Evolutionary conservation across 2,113 vertebrate species (phyloP), one percentile per base, ranked within the genome.

Genomic region (Nothobranchius kuhntae): DNA sequence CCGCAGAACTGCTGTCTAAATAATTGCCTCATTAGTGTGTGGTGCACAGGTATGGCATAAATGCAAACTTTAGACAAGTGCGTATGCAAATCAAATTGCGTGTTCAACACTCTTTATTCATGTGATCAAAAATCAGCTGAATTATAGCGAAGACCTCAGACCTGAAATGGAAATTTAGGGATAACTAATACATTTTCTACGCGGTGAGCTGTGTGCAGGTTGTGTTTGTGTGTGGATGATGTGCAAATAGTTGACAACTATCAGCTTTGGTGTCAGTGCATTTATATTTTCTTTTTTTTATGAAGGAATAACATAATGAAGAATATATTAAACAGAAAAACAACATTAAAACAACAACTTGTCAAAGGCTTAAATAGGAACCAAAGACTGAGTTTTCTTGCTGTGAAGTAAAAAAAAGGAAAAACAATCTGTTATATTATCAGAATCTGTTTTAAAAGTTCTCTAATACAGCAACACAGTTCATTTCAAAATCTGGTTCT

Each of bases 21-120:
- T 90, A 90, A 93, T 91, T 92, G 86, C 89, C 84, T 93, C 90
- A 93, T 93, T 93, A 92, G 81, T 78, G 81, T 84, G 81, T 72
- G 74, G 71, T 71, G 81, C 79, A 73, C 82, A 87, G 87, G 85
- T 91, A 90, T 65, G 79, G 82, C 82, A 79, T 71, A 54, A 79
- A 85, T 85, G 78, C 76, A 77, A 91, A 87, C 80, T 85, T 87
- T 74, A 81, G 86, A 85, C 82, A 84, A 85, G 75, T 83, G 62
- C 69, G 78, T 84, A 87, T 88, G 87, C 82, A 88, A 89, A 90
- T 88, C 83, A 53, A 77, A 83, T 86, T 72, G 81, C 84, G 84
- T 88, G 87, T 87, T 78, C 61, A 8, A 88, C 84, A 83, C 79
- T 74, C 85, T 89, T 87, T 89, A 76, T 89, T 86, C 78, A 70